These are phyloP conservation scores for Anneissia japonica DNA, from an alignment of 35 echinoderm and acorn worm species.

Conservation along the genomic window DNA sequence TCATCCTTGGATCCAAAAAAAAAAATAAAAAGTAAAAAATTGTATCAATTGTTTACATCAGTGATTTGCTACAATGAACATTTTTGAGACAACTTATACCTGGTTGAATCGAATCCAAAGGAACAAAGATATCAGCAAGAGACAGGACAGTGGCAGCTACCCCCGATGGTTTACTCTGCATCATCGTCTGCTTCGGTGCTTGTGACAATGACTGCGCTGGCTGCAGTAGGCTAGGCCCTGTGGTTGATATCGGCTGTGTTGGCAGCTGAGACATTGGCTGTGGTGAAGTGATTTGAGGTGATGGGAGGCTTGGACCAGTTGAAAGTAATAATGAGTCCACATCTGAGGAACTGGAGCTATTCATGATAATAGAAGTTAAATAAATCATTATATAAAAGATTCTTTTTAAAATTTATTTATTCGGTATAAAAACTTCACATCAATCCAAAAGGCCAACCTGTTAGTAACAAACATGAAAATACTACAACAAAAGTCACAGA, in stretches of 20 bases:
- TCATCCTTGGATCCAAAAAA: too few species aligned
- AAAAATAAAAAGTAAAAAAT: too few species aligned
- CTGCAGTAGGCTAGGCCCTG: neutral
- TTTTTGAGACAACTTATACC: constrained; percentile 30
- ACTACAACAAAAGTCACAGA: too few species aligned
- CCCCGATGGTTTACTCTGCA: neutral
- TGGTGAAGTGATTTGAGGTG: neutral
- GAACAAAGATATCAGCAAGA: constrained; percentile 79
- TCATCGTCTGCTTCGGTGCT: constrained; percentile 1
- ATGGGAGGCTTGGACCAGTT: neutral
- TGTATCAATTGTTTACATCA: too few species aligned
- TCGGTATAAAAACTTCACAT: too few species aligned
- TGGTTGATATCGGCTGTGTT: neutral
- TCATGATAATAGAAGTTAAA: too few species aligned
- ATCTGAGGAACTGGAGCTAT: neutral
- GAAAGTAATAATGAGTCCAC: neutral
- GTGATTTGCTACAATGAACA: neutral
- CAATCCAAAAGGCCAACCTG: too few species aligned
- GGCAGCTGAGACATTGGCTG: neutral
- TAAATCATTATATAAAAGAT: too few species aligned
- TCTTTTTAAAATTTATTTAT: too few species aligned
- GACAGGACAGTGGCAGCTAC: constrained; percentile 59
- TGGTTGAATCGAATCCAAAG: constrained; percentile 75
- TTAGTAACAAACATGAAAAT: too few species aligned
- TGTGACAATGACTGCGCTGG: neutral